Evolutionary conservation across 2,797 vertebrate species (phyloP), one percentile per base, ranked within the genome.

Genomic region (Synanceia verrucosa): DNA sequence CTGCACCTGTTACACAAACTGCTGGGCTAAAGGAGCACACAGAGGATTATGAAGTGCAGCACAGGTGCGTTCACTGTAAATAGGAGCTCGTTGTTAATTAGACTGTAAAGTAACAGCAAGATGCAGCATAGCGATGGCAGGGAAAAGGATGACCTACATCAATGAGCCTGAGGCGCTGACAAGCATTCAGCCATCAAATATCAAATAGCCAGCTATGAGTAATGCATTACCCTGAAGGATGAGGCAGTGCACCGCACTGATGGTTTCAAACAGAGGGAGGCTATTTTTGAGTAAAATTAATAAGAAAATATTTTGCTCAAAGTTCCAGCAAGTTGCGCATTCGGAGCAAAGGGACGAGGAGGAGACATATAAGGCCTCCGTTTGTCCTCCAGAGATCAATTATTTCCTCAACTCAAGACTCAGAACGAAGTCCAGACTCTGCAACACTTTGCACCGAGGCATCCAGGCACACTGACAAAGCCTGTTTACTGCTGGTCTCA

Each of bases 131-230:
- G 23, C 1, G 28, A 73, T n/a, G 44, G 55, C 19, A 73, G 58
- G n/a, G 21, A 47, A 50, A 28, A 56, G 18, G 26, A 18, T 9
- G 51, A 90, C 88, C 90, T 84, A 89, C 77, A 88, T 50, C 71
- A 73, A 82, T 62, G 71, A 82, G 85, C 86, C 82, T 0, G 28
- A 79, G 82, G 90, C 79, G 14, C 67, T 33, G 78, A 84, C 74
- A 80, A 46, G 51, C 81, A 78, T 69, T 81, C 83, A 86, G 85
- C 87, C 86, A 65, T 90, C 86, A 85, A 58, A 77, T 70, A 86
- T 81, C 79, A 73, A 86, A 87, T 76, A 71, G 75, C 77, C 82
- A 78, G 69, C 76, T 53, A 36, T 85, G 84, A 85, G 87, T 60
- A 82, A 87, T 58, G 68, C 71, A 52, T 73, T 11, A 44, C 33